Base-by-base conservation (phyloP, 2,113 vertebrate species). In the Galemys pyrenaicus region DNA sequence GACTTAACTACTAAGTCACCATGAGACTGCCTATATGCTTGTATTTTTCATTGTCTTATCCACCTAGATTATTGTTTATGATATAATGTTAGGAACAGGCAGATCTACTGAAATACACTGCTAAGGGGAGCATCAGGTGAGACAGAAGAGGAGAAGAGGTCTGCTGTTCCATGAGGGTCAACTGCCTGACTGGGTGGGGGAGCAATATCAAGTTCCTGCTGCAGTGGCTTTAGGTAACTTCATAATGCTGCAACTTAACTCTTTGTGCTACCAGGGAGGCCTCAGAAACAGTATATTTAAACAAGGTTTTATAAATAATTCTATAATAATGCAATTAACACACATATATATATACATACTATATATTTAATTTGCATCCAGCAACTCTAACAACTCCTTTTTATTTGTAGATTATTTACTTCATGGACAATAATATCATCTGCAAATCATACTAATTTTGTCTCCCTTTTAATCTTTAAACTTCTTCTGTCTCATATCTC, bases 391-490 rank as follows among this genome's bases (percentile, higher is more conserved):
- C 19, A 56, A 70, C 3, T 3, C 26, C 71, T 51, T 89, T 89
- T 87, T 67, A 51, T 86, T 90, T 67, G 30, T 90, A 60, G 26
- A 37, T 79, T 84, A 79, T 44, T 62, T 91, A 73, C 89, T 82
- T 82, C 32, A 49, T 28, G 39, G 20, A 26, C 17, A 77, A 16
- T 70, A 28, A 41, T 44, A 35, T 71, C 26, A 75, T 37, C 68
- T 77, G n/a, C 84, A 87, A 91, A 75, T 86, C 24, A 64, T 39
- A 58, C 32, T 80, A 6, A 44, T 37, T 90, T 95, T 64, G 28
- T 70, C 35, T 87, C 3, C 7, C 41, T 83, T 83, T 88, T 17
- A 73, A 56, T 78, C 39, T 30, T 74, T 84, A 73, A 67, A 56
- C 3, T 28, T 46, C 91, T 46, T 46, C 4, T 73, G 86, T 74